phyloP scores from a whole-genome alignment of 2,113 vertebrate genomes.

The Beaufortia kweichowensis region DNA sequence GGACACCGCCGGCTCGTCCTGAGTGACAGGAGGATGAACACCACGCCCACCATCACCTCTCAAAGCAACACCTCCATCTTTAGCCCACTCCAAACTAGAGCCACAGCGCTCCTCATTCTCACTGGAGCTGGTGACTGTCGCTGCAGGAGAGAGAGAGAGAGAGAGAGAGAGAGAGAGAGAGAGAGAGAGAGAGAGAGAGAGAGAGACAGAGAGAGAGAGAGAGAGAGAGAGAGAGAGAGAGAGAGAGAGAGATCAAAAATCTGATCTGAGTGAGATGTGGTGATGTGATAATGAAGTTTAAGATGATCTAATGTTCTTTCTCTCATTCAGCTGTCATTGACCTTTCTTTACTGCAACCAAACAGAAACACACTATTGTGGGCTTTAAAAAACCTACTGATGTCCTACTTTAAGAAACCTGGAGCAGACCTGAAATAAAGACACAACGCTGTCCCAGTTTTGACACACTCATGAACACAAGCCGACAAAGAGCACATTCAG shows the following conservation, averaged over 20 bases:
- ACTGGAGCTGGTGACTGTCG: constrained; percentile 94
- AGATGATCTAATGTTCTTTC: constrained; percentile 30
- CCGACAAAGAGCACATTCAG: constrained; percentile 8
- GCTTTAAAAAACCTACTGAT: constrained; percentile 45
- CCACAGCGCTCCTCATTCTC: constrained; percentile 95
- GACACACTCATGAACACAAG: constrained; percentile 64
- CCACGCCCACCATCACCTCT: constrained; percentile 65
- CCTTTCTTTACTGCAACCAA: constrained; percentile 64
- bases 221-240: constrained; percentile 15
- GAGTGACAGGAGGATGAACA: constrained; percentile 74
- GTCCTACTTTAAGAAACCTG: constrained; percentile 73
- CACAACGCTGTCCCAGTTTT: constrained; percentile 73
- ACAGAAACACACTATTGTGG: constrained; percentile 71
- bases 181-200: neutral
- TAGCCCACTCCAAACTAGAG: constrained; percentile 88
- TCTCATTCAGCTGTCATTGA: constrained; percentile 42
- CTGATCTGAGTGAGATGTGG: neutral
- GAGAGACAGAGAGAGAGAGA: constrained; percentile 12
- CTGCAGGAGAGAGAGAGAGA: constrained; percentile 67
- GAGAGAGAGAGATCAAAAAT: constrained; percentile 9
- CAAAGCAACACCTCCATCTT: constrained; percentile 77
- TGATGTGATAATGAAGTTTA: neutral
- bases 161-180: too few relatives aligned
- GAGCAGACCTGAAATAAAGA: constrained; percentile 73
- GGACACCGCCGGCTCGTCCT: constrained; percentile 70